These are phyloP conservation scores for Apodemia hepburni DNA, from an alignment of 2,888 invertebrate species.

Conservation along the genomic window DNA sequence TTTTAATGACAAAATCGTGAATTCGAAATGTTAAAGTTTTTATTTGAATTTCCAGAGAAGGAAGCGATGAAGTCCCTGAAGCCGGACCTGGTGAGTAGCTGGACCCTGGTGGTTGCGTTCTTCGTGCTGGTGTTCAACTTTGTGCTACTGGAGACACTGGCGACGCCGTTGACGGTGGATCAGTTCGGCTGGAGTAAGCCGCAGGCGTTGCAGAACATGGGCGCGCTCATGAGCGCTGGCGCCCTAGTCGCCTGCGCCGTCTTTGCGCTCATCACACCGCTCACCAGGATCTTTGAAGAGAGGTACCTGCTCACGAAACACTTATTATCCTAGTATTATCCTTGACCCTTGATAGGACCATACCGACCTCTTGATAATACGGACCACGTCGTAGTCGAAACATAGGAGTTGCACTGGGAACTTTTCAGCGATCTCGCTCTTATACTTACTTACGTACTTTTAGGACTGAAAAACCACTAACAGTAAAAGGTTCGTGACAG, in stretches of 20 bases:
- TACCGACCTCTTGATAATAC: no score
- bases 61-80: conserved; percentile 85
- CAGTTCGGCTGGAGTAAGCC: conserved; percentile 92
- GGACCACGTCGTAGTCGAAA: no score
- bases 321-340: no score
- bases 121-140: conserved; percentile 93
- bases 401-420: no score
- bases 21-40: neutral
- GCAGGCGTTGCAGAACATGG: conserved; percentile 90
- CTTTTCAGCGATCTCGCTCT: no score
- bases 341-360: no score
- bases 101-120: conserved; percentile 89
- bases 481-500: no score
- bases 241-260: conserved; percentile 88
- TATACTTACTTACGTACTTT: no score
- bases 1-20: no score
- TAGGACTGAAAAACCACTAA: no score
- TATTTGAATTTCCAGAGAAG: conserved; percentile 74
- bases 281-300: conserved; percentile 87
- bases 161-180: conserved; percentile 92
- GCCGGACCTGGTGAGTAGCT: conserved; percentile 87
- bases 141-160: conserved; percentile 92
- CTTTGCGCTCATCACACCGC: conserved; percentile 85
- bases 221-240: conserved; percentile 89
- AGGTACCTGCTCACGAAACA: conserved; percentile 67